Evolutionary conservation across 1,140 invertebrate genomes (phyloP).

Genomic region (Plodia interpunctella): DNA sequence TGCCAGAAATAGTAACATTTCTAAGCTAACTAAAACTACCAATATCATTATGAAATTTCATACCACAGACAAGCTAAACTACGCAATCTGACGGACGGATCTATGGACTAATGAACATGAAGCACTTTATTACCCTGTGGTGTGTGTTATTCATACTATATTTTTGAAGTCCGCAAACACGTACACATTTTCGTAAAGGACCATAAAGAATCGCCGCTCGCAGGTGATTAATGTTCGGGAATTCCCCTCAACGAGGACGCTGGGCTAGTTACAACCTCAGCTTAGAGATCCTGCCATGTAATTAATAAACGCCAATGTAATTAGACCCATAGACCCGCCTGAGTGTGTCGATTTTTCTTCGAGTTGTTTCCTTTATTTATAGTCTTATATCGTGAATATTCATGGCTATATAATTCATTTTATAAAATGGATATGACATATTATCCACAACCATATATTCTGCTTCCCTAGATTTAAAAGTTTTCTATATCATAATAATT

Average conservation of each 20-base stretch:
- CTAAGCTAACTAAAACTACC: too few relatives aligned
- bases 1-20: too few relatives aligned
- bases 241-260: slow-evolving; percentile 2
- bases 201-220: not conserved
- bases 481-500: too few relatives aligned
- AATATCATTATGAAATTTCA: too few relatives aligned
- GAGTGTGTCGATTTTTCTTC: slow-evolving; percentile 10
- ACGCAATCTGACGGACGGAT: too few relatives aligned
- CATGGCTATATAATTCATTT: not conserved
- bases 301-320: slow-evolving; percentile 17
- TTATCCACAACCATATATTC: too few relatives aligned
- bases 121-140: too few relatives aligned
- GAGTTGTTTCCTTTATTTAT: not conserved
- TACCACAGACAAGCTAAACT: too few relatives aligned
- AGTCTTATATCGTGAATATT: not conserved
- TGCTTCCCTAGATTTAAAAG: too few relatives aligned
- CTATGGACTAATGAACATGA: too few relatives aligned
- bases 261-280: slow-evolving; percentile 5
- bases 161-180: not conserved
- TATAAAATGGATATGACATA: too few relatives aligned
- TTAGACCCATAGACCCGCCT: slow-evolving; percentile 9
- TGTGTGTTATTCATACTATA: too few relatives aligned
- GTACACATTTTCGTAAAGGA: not conserved
- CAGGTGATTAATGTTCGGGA: slow-evolving; percentile 9
- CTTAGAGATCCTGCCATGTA: slow-evolving; percentile 13